A percentile compares a stretch with the other conserved stretches of the same genome.
Conservation (phyloP, 2,888 invertebrate species). For the Diogma glabrata region DNA sequence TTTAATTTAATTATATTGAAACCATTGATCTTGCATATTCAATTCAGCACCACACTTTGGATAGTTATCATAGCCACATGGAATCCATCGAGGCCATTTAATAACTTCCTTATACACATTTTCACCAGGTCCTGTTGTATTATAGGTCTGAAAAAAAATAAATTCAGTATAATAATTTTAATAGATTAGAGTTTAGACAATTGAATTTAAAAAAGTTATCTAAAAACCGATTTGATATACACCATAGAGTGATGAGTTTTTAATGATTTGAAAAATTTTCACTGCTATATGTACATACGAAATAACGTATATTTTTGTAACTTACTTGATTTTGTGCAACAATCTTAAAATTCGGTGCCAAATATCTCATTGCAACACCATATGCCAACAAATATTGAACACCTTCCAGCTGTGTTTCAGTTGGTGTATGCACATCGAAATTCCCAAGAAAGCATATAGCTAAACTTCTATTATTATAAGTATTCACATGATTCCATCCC, state of each 20-base stretch:
- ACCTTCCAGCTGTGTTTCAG: slow-evolving; percentile 36
- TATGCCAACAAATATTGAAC: slow-evolving; percentile 35
- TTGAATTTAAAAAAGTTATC: too few species aligned
- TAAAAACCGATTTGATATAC: too few species aligned
- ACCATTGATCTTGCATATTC: slow-evolving; percentile 28
- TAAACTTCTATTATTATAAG: slow-evolving; percentile 39
- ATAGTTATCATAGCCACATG: slow-evolving; percentile 26
- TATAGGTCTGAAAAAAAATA: slow-evolving; percentile 28
- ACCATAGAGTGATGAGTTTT: too few species aligned
- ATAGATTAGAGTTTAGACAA: too few species aligned
- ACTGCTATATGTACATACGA: too few species aligned
- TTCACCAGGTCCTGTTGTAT: slow-evolving; percentile 40
- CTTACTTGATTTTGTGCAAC: slow-evolving; percentile 41
- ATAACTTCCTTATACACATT: slow-evolving; percentile 38
- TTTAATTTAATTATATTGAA: slow-evolving; percentile 7
- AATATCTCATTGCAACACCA: slow-evolving; percentile 34
- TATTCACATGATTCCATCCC: slow-evolving; percentile 41
- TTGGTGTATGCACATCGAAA: slow-evolving; percentile 35
- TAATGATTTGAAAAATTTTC: too few species aligned
- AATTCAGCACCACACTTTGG: slow-evolving; percentile 30
- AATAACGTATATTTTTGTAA: background rate
- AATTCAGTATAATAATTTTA: background rate
- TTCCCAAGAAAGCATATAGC: slow-evolving; percentile 41
- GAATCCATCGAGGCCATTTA: slow-evolving; percentile 39
- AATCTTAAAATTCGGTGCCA: slow-evolving; percentile 38